These are phyloP conservation scores for Formica aserva DNA, from an alignment of 2,888 invertebrate species.

Conservation along the genomic window DNA sequence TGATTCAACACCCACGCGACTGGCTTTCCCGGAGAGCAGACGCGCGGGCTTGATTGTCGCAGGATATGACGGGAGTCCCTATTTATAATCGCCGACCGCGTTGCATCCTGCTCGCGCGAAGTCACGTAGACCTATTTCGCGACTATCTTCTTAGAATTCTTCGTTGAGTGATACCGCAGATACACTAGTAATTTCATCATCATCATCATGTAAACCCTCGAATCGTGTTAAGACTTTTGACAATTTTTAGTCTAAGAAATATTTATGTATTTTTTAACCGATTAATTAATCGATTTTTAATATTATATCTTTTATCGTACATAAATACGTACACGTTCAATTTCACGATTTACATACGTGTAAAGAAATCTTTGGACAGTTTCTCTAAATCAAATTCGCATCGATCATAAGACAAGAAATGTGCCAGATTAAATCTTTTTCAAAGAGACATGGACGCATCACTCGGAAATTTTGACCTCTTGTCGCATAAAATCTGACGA, in stretches of 20 bases:
- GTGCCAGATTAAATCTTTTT: not conserved
- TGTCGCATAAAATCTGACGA: not conserved
- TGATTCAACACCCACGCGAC: constrained; percentile 74
- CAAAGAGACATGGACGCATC: not conserved
- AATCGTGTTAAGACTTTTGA: not conserved
- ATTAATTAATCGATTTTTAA: not conserved
- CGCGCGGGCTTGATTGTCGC: constrained; percentile 52
- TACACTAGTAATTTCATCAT: not conserved
- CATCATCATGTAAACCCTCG: not conserved
- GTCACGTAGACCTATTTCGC: constrained; percentile 2
- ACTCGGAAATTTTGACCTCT: not conserved
- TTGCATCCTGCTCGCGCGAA: constrained; percentile 60
- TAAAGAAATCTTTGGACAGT: not conserved
- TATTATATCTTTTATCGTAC: not conserved
- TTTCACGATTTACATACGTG: not conserved
- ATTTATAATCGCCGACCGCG: constrained; percentile 69
- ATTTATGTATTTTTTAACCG: not conserved
- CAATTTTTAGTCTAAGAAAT: not conserved
- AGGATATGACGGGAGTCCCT: constrained; percentile 73
- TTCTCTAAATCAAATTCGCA: not conserved
- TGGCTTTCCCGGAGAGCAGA: constrained; percentile 58
- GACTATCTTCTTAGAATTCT: constrained; percentile 22
- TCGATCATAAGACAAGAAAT: not conserved
- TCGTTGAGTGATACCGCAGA: not conserved
- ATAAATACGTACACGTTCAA: not conserved